Evolutionary conservation across 2,888 invertebrate genomes (phyloP).

Genomic region (Catocala sponsa): DNA sequence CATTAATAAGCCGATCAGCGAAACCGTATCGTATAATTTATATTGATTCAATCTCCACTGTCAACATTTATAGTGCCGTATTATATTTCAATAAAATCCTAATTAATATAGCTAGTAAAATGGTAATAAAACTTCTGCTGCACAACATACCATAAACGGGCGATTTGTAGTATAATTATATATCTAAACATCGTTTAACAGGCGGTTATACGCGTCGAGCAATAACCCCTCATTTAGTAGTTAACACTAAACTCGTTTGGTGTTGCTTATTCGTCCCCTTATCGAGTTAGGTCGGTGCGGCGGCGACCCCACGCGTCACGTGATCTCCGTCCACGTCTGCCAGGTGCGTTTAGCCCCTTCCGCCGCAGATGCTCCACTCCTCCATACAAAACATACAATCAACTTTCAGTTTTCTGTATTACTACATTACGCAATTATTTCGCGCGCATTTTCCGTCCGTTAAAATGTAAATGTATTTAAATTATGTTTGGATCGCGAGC

Average conservation of each 20-base stretch:
- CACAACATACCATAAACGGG: slow-evolving; percentile 51
- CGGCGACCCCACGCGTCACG: slow-evolving; percentile 73
- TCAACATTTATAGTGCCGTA: slow-evolving; percentile 33
- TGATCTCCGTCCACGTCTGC: slow-evolving; percentile 54
- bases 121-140: slow-evolving; percentile 51
- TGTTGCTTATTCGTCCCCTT: slow-evolving; percentile 63
- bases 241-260: slow-evolving; percentile 69
- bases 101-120: slow-evolving; percentile 54
- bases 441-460: slow-evolving; percentile 3
- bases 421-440: slow-evolving; percentile 6
- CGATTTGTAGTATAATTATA: slow-evolving; percentile 56
- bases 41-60: slow-evolving; percentile 33
- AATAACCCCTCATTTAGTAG: slow-evolving; percentile 64
- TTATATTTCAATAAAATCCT: slow-evolving; percentile 42
- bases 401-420: slow-evolving; percentile 43
- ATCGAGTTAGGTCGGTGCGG: slow-evolving; percentile 65
- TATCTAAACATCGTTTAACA: slow-evolving; percentile 59
- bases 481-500: slow-evolving; percentile 4
- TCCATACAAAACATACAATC: slow-evolving; percentile 52
- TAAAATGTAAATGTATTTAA: slow-evolving; percentile 13
- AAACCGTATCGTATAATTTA: slow-evolving; percentile 2
- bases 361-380: slow-evolving; percentile 68
- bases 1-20: slow-evolving; percentile 21
- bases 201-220: slow-evolving; percentile 52
- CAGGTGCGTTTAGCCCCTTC: slow-evolving; percentile 77